phyloP scores from a whole-genome alignment of 2,888 invertebrate species.

The Morinoia aosen region DNA sequence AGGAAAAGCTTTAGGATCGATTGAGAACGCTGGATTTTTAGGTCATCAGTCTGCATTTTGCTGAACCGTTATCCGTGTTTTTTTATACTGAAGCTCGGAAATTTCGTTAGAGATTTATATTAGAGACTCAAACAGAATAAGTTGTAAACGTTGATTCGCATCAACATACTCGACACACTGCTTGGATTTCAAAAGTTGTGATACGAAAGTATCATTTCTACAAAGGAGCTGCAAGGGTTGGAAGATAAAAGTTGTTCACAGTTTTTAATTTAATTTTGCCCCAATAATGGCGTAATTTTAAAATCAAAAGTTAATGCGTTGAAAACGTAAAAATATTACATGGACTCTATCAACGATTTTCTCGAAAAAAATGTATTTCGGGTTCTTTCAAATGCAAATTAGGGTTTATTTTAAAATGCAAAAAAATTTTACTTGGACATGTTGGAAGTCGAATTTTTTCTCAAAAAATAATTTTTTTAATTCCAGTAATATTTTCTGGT shows the following conservation, averaged over 20 bases:
- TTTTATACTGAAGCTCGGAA: not conserved
- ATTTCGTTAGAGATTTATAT: not conserved
- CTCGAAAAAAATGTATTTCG: too few species aligned
- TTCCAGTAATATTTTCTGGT: too few species aligned
- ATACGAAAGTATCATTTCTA: too few species aligned
- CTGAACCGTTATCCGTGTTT: not conserved
- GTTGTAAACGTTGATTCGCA: not conserved
- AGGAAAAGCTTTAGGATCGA: not conserved
- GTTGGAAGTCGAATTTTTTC: too few species aligned
- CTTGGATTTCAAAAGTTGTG: too few species aligned
- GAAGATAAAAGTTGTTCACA: not conserved
- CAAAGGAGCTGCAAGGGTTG: not conserved
- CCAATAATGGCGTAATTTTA: not conserved
- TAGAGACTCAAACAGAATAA: not conserved
- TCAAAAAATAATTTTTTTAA: too few species aligned
- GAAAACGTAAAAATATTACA: not conserved
- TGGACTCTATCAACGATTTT: too few species aligned
- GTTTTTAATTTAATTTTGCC: not conserved
- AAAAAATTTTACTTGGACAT: too few species aligned
- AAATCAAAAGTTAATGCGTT: not conserved
- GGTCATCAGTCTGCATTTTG: slow-evolving; percentile 1
- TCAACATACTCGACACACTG: not conserved
- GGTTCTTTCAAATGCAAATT: too few species aligned
- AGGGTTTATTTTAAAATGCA: too few species aligned
- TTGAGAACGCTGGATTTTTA: slow-evolving; percentile 3